phyloP scores from a whole-genome alignment of 2,888 invertebrate genomes.

The Phorcus lineatus region DNA sequence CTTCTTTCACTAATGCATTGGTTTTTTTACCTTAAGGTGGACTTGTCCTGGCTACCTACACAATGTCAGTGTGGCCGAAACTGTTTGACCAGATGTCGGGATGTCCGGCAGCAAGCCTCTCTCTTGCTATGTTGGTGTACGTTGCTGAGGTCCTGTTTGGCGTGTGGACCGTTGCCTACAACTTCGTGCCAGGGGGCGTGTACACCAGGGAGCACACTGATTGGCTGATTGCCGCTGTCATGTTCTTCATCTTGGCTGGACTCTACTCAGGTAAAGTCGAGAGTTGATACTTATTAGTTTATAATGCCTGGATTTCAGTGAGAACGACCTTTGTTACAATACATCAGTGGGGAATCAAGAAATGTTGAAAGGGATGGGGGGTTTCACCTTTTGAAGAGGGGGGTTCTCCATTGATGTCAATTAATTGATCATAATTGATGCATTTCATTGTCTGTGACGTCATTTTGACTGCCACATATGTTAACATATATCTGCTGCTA shows the following conservation, averaged over 20 bases:
- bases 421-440: too few species aligned
- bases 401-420: too few species aligned
- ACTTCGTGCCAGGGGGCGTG: conserved; percentile 76
- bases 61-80: conserved; percentile 72
- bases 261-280: conserved; percentile 54
- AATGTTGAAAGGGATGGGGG: too few species aligned
- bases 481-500: too few species aligned
- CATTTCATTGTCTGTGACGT: too few species aligned
- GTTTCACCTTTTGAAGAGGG: too few species aligned
- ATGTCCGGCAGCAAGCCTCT: conserved; percentile 67
- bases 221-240: conserved; percentile 65
- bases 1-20: neutral
- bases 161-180: conserved; percentile 76
- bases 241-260: conserved; percentile 60
- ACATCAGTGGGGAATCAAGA: too few species aligned
- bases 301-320: too few species aligned
- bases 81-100: conserved; percentile 63
- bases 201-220: conserved; percentile 75
- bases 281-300: too few species aligned
- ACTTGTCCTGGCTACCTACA: conserved; percentile 66
- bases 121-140: conserved; percentile 66
- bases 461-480: too few species aligned
- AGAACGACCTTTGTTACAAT: too few species aligned
- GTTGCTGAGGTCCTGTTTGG: conserved; percentile 71
- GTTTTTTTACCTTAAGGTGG: conserved; percentile 60